Evolutionary conservation across 1,140 invertebrate species (phyloP).

Genomic region (Pomacea maculata): DNA sequence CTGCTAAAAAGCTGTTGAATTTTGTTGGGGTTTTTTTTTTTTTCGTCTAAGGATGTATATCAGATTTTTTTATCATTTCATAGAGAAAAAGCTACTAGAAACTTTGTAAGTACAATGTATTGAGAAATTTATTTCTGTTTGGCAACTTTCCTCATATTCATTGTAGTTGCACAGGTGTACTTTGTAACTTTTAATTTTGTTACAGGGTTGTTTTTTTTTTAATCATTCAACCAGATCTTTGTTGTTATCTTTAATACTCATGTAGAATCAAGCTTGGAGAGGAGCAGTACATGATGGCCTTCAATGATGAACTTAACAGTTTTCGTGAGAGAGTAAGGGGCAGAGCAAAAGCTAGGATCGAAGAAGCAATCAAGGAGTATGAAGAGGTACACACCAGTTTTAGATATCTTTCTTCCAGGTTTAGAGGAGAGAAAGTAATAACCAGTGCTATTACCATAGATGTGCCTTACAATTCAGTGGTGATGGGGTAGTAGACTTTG

Average conservation of each 20-base stretch:
- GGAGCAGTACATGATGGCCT: conserved; percentile 90
- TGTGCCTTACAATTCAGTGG: too few relatives aligned
- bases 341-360: conserved; percentile 87
- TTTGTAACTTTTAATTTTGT: conserved; percentile 13
- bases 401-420: too few relatives aligned
- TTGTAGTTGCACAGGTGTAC: not conserved
- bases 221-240: not conserved
- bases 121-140: too few relatives aligned
- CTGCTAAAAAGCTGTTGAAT: too few relatives aligned
- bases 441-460: too few relatives aligned
- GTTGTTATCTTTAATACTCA: not conserved
- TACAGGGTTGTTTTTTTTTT: conserved; percentile 8
- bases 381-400: conserved; percentile 64
- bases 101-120: too few relatives aligned
- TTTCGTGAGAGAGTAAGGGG: conserved; percentile 91
- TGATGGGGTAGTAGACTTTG: too few relatives aligned
- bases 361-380: conserved; percentile 82
- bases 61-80: too few relatives aligned
- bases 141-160: not conserved
- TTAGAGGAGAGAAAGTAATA: too few relatives aligned
- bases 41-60: too few relatives aligned
- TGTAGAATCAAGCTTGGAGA: conserved; percentile 88
- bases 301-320: conserved; percentile 89
- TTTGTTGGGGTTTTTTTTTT: too few relatives aligned
- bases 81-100: too few relatives aligned